Conservation (phyloP, 1,140 invertebrate species). For the Trinorchestia longiramus region DNA sequence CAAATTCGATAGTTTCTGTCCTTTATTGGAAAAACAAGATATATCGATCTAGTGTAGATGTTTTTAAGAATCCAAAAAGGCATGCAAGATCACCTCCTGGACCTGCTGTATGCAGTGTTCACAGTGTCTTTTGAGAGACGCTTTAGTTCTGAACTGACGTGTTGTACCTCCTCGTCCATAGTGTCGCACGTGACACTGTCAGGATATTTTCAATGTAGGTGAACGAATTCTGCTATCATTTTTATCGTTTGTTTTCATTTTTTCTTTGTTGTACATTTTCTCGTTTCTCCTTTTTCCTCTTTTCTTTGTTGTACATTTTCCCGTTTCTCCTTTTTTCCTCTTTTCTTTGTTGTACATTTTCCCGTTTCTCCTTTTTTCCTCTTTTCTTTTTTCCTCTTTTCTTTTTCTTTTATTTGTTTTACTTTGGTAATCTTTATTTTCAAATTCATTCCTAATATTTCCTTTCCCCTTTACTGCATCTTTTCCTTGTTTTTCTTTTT, state of each 20-base stretch:
- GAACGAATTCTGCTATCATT: background rate
- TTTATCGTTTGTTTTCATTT: background rate
- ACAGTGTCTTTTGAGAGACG: background rate
- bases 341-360: background rate
- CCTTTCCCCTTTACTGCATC: too few relatives aligned
- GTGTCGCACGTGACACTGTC: too few relatives aligned
- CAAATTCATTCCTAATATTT: too few relatives aligned
- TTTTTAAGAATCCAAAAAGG: background rate
- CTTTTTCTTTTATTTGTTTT: background rate
- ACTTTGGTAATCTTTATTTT: too few relatives aligned
- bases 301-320: background rate
- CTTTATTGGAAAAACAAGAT: background rate
- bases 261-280: background rate
- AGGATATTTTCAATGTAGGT: too few relatives aligned
- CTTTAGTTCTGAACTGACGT: background rate
- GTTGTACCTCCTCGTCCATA: background rate
- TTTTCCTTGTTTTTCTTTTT: too few relatives aligned
- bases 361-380: background rate
- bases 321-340: background rate
- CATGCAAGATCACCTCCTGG: background rate
- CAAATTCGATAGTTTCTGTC: background rate
- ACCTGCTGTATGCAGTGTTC: background rate
- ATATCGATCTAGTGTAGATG: background rate
- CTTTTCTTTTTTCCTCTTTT: background rate
- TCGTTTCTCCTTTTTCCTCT: background rate